Conservation (phyloP, 2,888 invertebrate species). For the Drosophila prostipennis region DNA sequence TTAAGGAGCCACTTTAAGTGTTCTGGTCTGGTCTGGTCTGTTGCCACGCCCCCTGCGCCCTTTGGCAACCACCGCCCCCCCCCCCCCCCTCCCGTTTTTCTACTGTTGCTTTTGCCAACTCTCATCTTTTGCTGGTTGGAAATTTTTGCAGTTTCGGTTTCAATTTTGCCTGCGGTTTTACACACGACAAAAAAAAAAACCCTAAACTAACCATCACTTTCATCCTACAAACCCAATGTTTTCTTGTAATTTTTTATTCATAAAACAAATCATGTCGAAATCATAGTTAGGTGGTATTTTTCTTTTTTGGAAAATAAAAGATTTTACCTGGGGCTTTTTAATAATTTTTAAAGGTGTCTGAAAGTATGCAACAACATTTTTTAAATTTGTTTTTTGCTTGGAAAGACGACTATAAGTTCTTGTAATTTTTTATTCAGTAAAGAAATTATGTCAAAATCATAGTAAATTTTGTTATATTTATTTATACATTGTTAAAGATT, state of each 20-base stretch:
- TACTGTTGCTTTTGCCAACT: conserved; percentile 19
- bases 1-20: conserved; percentile 64
- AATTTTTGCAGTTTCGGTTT: conserved; percentile 30
- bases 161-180: conserved; percentile 25
- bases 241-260: not conserved
- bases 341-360: not conserved
- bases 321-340: too few species aligned
- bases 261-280: not conserved
- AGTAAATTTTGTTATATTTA: too few species aligned
- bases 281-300: not conserved
- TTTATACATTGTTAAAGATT: too few species aligned
- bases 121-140: conserved; percentile 2
- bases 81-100: too few species aligned
- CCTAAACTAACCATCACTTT: not conserved
- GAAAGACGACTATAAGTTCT: too few species aligned
- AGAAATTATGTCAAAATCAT: too few species aligned
- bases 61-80: not conserved
- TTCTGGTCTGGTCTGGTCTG: not conserved
- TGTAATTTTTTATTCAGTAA: too few species aligned
- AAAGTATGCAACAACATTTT: too few species aligned
- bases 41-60: conserved; percentile 1
- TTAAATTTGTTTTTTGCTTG: too few species aligned
- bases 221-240: not conserved
- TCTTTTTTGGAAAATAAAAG: too few species aligned
- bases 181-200: conserved; percentile 15